Evolutionary conservation across 2,797 vertebrate genomes (phyloP).

Genomic region (Numenius phaeopus): DNA sequence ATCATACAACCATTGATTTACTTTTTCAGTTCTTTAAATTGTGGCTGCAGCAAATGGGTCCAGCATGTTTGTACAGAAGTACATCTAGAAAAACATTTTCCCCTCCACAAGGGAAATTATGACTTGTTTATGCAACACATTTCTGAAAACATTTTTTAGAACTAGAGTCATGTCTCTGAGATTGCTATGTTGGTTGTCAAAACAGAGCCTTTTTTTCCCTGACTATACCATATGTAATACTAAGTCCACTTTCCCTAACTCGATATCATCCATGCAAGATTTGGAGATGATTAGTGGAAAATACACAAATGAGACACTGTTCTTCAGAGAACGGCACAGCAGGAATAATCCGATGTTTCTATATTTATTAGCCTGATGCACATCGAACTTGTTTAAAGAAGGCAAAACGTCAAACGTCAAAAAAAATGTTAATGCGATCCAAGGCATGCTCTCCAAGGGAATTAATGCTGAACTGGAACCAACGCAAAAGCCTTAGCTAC

Average conservation of each 20-base stretch:
- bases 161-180: conserved; percentile 64
- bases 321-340: conserved; percentile 39
- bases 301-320: conserved; percentile 39
- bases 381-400: conserved; percentile 57
- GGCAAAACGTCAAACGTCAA: conserved; percentile 17
- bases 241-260: conserved; percentile 51
- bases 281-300: conserved; percentile 63
- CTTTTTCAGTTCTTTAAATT: background rate
- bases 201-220: conserved; percentile 59
- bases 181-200: conserved; percentile 69
- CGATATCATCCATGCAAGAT: conserved; percentile 41
- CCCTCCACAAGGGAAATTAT: conserved; percentile 53
- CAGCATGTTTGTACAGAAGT: background rate
- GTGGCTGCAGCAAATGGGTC: background rate
- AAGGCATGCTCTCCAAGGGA: conserved; percentile 55
- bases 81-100: conserved; percentile 54
- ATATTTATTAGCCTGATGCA: conserved; percentile 56
- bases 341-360: background rate
- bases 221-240: conserved; percentile 53
- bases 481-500: background rate
- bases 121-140: conserved; percentile 71
- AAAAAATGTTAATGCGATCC: conserved; percentile 27
- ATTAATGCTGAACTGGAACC: conserved; percentile 51
- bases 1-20: fast-evolving
- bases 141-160: conserved; percentile 72